These are phyloP conservation scores for Clanis bilineata DNA, from an alignment of 2,888 invertebrate species.

Conservation along the genomic window DNA sequence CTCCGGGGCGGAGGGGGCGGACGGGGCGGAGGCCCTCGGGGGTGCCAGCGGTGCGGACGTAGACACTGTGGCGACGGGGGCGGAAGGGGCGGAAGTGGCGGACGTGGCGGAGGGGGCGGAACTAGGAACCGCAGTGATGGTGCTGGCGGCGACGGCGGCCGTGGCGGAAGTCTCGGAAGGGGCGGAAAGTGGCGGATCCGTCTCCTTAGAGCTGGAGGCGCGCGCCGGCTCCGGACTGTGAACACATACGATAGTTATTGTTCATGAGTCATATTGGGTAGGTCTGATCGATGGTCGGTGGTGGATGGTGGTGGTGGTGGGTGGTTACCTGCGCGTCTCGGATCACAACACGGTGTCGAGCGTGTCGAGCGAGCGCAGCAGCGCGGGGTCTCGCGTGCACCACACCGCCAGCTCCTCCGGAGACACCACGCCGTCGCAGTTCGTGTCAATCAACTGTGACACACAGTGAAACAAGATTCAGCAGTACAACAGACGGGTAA, in stretches of 20 bases:
- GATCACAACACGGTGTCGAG: constrained; percentile 90
- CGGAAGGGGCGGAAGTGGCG: constrained; percentile 12
- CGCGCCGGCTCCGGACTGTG: constrained; percentile 33
- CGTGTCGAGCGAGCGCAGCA: constrained; percentile 86
- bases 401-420: constrained; percentile 90
- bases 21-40: constrained; percentile 18
- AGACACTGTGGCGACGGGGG: background rate
- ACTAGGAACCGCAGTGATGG: background rate
- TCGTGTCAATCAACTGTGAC: constrained; percentile 88
- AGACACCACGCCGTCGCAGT: constrained; percentile 90
- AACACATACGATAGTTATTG: background rate
- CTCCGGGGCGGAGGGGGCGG: constrained; percentile 20
- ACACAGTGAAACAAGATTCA: too few relatives aligned
- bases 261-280: too few relatives aligned
- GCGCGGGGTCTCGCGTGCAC: constrained; percentile 88
- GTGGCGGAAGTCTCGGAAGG: constrained; percentile 20
- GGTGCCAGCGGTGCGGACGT: background rate
- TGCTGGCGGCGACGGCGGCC: background rate
- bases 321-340: constrained; percentile 18
- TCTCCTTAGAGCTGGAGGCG: constrained; percentile 43
- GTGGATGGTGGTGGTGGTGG: constrained; percentile 1
- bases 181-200: constrained; percentile 26
- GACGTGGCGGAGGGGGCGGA: constrained; percentile 2
- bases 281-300: constrained; percentile 24
- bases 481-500: too few relatives aligned